Conservation (phyloP, 2,797 vertebrate genomes). For the Valencia hispanica region DNA sequence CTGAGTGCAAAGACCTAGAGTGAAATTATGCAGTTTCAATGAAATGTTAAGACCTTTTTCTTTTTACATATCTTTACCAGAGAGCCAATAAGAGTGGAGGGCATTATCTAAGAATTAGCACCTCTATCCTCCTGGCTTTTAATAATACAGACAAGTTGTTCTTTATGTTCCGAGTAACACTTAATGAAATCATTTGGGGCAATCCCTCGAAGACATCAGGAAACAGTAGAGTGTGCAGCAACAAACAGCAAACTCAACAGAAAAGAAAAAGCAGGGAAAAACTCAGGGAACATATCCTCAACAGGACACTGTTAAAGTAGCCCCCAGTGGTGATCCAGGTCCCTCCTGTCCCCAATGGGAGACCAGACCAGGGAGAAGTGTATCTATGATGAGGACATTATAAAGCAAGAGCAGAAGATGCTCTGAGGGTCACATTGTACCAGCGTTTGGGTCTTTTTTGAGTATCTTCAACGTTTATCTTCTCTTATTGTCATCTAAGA, state of each 20-base stretch:
- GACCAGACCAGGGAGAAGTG: background rate
- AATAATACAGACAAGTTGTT: slow-evolving; percentile 4
- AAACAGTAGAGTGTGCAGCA: background rate
- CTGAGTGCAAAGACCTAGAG: background rate
- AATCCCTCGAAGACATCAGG: slow-evolving; percentile 3
- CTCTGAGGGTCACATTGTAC: background rate
- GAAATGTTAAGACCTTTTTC: background rate
- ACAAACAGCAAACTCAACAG: slow-evolving; percentile 10
- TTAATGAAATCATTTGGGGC: background rate
- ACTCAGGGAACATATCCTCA: background rate
- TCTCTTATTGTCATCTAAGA: background rate
- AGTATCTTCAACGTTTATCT: no score
- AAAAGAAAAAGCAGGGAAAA: background rate
- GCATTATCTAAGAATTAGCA: slow-evolving; percentile 7
- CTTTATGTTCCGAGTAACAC: background rate
- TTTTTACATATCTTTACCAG: background rate
- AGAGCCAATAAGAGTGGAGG: background rate
- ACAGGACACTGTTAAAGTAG: background rate
- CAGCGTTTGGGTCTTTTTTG: background rate
- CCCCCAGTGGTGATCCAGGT: background rate
- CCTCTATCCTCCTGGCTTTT: slow-evolving; percentile 12
- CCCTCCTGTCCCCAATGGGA: background rate
- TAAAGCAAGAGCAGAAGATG: slow-evolving; percentile 1
- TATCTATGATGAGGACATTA: background rate
- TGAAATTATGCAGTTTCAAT: background rate